Percentiles rank a stretch among this genome's conserved stretches.
These are phyloP conservation scores for Sigmodon hispidus DNA, from an alignment of 2,113 vertebrate genomes.

Conservation along the genomic window DNA sequence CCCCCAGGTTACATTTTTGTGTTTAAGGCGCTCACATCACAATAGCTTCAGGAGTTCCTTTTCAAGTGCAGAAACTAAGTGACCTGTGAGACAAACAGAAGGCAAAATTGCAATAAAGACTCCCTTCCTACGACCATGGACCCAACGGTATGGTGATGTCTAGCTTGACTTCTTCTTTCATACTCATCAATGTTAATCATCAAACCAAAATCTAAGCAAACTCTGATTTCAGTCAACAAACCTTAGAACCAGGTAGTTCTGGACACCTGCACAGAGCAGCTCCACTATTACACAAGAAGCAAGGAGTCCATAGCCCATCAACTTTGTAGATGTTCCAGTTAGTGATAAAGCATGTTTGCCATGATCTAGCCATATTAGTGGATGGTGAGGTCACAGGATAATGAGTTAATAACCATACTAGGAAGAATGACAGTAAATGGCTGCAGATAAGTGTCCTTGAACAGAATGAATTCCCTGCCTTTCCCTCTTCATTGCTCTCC, in stretches of 20 bases:
- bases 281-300: background rate
- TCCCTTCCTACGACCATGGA: background rate
- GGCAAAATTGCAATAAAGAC: background rate
- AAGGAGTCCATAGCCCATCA: background rate
- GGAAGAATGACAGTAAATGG: background rate
- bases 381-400: background rate
- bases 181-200: background rate
- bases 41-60: background rate
- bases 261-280: background rate
- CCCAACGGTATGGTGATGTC: background rate
- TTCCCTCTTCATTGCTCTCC: background rate
- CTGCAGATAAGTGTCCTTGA: background rate
- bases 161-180: background rate
- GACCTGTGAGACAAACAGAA: background rate
- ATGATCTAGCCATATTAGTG: background rate
- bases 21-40: background rate
- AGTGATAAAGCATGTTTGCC: background rate
- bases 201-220: background rate
- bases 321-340: background rate
- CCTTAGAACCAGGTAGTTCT: background rate
- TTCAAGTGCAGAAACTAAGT: background rate
- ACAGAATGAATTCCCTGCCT: background rate
- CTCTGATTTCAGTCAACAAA: background rate
- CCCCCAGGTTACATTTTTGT: background rate
- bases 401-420: conserved; percentile 25